Base-by-base conservation (phyloP, 2,888 invertebrate species). In the Andrena trimmerana region DNA sequence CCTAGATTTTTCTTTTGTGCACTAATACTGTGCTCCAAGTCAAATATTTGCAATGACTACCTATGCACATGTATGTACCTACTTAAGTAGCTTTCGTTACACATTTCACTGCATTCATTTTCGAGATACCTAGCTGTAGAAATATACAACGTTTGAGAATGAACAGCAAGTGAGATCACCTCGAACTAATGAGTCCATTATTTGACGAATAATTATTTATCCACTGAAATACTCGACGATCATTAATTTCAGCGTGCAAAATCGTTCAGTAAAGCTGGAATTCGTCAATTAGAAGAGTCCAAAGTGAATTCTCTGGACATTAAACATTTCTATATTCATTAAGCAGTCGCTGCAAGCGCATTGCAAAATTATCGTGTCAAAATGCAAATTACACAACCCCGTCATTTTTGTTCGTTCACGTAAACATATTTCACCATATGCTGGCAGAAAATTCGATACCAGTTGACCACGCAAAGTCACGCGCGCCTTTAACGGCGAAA, bases 371-470 rank as follows among this genome's bases (percentile, higher is more conserved):
- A 52, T 60, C 59, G 7, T 7, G 59, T 60, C 13, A 13, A 10
- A 52, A 6, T n/a, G 62, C 48, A 71, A 71, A 50, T 50, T 24
- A 24, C 16, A 10, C 8, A 1, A 10, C 1, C 16, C 52, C 20
- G 42, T 66, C n/a, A 13, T 62, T 42, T 65, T 36, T 31, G 8
- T 54, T 20, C 67, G 29, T 29, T 20, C 4, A 6, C 71, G 52
- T 33, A 42, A 24, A n/a, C 29, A 70, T 60, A 16, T 29, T 10
- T 60, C 31, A 24, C 10, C 10, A 16, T 57, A n/a, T 29, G 7
- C n/a, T 8, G 10, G 4, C 24, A 8, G 54, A 75, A 52, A 62
- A 70, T 70, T 76, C 62, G 52, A 62, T 31, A 42, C 13, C 5
- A 29, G 50, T 8, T n/a, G n/a, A 16, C 42, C 57, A 27, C 57